Base-by-base conservation (phyloP, 2,888 invertebrate genomes). In the Brenthis hecate region DNA sequence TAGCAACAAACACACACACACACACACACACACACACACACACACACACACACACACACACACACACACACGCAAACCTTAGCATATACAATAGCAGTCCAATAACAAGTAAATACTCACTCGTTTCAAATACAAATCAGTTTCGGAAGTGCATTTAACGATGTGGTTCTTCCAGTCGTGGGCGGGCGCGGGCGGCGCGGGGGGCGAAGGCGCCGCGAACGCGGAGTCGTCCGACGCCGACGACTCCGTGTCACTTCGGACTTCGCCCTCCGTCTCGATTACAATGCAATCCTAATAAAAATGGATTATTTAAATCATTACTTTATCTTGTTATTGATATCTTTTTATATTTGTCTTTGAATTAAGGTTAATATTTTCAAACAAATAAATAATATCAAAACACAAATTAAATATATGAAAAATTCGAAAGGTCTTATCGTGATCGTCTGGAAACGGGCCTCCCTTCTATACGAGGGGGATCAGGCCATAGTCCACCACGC, bases 91-190 rank as follows among this genome's bases (percentile, higher is more conserved):
- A n/a, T 51, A 36, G 8, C 36, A 36, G 36, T 36, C 36, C 8
- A 8, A 8, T 2, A 36, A 36, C 36, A 36, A 36, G 6, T 57
- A 54, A 50, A 43, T 53, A 70, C 73, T 74, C 28, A 77, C 76
- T 64, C 64, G 71, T 19, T 70, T 70, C 28, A 69, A 56, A 64
- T 85, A 88, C 4, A 92, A 84, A 56, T 91, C 88, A 6, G 83
- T 83, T 70, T 92, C 91, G 0, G 89, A 90, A 5, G 82, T 86
- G 67, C 84, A 82, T 75, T 91, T 92, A 69, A 81, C 56, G 13
- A 88, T 80, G 47, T 76, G 68, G 13, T 16, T 43, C 36, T 43
- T 11, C 36, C 8, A 11, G 36, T 43, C 36, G 1, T 43, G 36
- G 11, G 36, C 1, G 5, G 56, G 36, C 32, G 36, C 32, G 14